Evolutionary conservation across 2,113 vertebrate genomes (phyloP), one percentile per base, ranked within the genome.

Genomic region (Ammodytes marinus): DNA sequence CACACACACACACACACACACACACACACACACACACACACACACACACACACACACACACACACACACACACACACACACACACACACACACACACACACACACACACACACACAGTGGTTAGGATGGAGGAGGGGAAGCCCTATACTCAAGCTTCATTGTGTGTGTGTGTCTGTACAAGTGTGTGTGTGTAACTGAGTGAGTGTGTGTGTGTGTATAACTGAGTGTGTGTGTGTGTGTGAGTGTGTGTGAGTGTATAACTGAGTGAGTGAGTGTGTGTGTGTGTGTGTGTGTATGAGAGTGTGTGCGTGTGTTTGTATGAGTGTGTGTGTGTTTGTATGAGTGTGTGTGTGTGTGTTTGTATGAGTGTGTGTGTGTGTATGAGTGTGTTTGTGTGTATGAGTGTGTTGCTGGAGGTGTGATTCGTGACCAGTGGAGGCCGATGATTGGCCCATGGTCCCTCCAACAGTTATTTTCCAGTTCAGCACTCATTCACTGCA

Each of bases 391-490:
- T 68, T 53, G 74, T 71, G 52, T n/a, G 46, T 19, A n/a, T 14
- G n/a, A 0, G 10, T 39, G 3, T 55, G 73, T 19, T 75, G 84
- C 89, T 83, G 79, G 80, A 90, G 86, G 89, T 91, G 83, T 60
- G 81, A 91, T 82, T 87, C 79, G 81, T 89, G 75, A 86, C 78
- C 77, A 86, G 83, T 57, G 80, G 79, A 88, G 86, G 81, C 81
- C 0, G 74, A 70, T 78, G 88, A 90, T 86, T 88, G 89, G 87
- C 69, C 72, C 74, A 64, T 67, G 17, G 73, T 70, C 85, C 81
- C 69, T 85, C 80, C 78, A 71, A 54, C 79, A 57, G 77, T 77
- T 86, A 66, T 80, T 89, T 88, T 92, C 82, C 78, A 82, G 85
- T 83, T 89, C 88, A 78, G 66, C 9, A 73, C 69, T 77, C 75